These are phyloP conservation scores for Pogonomyrmex barbatus DNA, from an alignment of 1,140 invertebrate species.

Conservation along the genomic window DNA sequence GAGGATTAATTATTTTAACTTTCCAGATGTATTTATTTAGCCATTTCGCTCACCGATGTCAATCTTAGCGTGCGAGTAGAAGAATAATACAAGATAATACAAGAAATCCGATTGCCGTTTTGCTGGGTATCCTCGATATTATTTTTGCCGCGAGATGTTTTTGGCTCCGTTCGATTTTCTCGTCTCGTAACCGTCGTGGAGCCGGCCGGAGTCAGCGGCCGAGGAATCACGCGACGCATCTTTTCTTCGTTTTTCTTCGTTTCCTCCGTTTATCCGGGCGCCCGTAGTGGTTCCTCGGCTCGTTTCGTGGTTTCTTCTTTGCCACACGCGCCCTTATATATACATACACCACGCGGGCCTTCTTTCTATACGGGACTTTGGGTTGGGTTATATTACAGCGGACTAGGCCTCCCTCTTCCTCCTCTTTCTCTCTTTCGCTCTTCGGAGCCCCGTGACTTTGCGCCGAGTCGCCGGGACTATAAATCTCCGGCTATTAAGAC, in stretches of 20 bases:
- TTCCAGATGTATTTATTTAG: background rate
- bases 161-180: constrained; percentile 58
- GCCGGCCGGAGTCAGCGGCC: constrained; percentile 53
- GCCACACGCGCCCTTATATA: constrained; percentile 66
- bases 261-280: constrained; percentile 68
- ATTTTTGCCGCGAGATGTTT: constrained; percentile 50
- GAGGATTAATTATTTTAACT: background rate
- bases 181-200: constrained; percentile 49
- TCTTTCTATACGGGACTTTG: constrained; percentile 64
- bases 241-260: constrained; percentile 70
- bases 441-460: constrained; percentile 68
- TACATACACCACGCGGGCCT: constrained; percentile 52
- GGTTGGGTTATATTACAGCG: constrained; percentile 71
- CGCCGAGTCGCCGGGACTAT: constrained; percentile 83
- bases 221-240: constrained; percentile 67
- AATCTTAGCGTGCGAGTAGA: background rate
- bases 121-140: constrained; percentile 5
- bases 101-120: constrained; percentile 5
- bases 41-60: background rate
- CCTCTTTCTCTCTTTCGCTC: constrained; percentile 29
- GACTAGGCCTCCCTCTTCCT: constrained; percentile 42
- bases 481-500: constrained; percentile 86
- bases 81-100: background rate
- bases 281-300: constrained; percentile 53
- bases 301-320: constrained; percentile 61